phyloP scores from a whole-genome alignment of 2,888 invertebrate species.

The Drosophila neonasuta region DNA sequence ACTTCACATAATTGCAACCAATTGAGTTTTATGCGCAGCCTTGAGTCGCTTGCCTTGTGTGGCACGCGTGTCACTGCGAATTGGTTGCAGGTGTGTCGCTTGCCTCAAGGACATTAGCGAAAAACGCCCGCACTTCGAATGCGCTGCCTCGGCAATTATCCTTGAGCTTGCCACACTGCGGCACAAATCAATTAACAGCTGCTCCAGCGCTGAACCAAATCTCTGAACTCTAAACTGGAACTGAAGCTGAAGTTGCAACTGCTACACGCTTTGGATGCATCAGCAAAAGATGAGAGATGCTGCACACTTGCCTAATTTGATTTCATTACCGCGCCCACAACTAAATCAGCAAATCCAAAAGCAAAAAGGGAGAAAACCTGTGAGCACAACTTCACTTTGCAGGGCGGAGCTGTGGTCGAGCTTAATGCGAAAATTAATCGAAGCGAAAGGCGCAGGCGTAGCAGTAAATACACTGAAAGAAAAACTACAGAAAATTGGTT shows the following conservation, averaged over 20 bases:
- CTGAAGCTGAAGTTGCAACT: slow-evolving; percentile 3
- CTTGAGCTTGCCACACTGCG: slow-evolving; percentile 52
- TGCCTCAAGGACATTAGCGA: slow-evolving; percentile 38
- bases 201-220: slow-evolving; percentile 24
- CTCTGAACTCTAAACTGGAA: slow-evolving; percentile 20
- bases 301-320: slow-evolving; percentile 81
- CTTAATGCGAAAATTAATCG: slow-evolving; percentile 82
- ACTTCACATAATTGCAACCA: slow-evolving; percentile 62
- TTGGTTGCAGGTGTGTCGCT: slow-evolving; percentile 52
- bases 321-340: slow-evolving; percentile 82
- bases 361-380: slow-evolving; percentile 8
- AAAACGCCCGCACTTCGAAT: slow-evolving; percentile 21
- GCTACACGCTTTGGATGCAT: slow-evolving; percentile 2
- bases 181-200: slow-evolving; percentile 64
- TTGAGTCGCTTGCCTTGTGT: slow-evolving; percentile 35
- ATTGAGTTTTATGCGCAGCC: slow-evolving; percentile 64
- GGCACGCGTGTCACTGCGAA: slow-evolving; percentile 54
- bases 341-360: slow-evolving; percentile 34
- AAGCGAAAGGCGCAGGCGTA: slow-evolving; percentile 73
- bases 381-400: not conserved
- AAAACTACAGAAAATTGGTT: no score
- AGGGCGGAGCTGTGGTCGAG: slow-evolving; percentile 76
- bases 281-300: not conserved
- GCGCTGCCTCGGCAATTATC: slow-evolving; percentile 53
- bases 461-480: slow-evolving; percentile 31